Conservation (phyloP, 2,113 vertebrate genomes). For the Holacanthus passer region DNA sequence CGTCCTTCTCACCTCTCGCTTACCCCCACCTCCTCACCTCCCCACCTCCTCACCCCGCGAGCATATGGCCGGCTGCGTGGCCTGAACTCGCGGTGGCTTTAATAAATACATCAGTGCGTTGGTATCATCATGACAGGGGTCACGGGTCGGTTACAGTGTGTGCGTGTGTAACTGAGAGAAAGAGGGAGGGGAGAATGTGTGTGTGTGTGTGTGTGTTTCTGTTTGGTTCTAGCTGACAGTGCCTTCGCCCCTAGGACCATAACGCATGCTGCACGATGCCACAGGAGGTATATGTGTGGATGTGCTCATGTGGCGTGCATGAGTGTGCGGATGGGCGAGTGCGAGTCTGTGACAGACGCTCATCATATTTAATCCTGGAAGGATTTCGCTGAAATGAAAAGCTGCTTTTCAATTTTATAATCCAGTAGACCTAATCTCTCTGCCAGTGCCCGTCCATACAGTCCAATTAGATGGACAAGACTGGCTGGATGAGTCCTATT, state of each 20-base stretch:
- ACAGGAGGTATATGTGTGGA: conserved; percentile 41
- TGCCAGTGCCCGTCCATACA: conserved; percentile 54
- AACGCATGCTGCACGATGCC: conserved; percentile 34
- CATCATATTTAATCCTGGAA: conserved; percentile 82
- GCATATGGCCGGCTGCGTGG: conserved; percentile 68
- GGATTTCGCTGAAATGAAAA: conserved; percentile 83
- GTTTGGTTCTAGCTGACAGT: conserved; percentile 51
- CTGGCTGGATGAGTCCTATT: conserved; percentile 56
- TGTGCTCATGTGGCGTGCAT: conserved; percentile 36
- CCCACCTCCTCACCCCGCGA: conserved; percentile 40
- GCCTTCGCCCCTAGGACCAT: conserved; percentile 56
- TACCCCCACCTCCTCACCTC: conserved; percentile 63
- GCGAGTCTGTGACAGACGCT: conserved; percentile 77
- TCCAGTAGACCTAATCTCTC: conserved; percentile 81
- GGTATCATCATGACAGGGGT: conserved; percentile 75
- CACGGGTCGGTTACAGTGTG: conserved; percentile 62
- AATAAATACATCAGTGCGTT: conserved; percentile 68
- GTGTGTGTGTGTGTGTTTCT: conserved; percentile 35
- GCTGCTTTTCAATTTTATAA: conserved; percentile 85
- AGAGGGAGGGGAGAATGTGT: conserved; percentile 21
- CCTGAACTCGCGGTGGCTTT: conserved; percentile 58
- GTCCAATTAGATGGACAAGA: conserved; percentile 81
- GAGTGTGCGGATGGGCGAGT: conserved; percentile 20
- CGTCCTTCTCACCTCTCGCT: conserved; percentile 72
- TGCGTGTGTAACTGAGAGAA: conserved; percentile 30